phyloP scores from a whole-genome alignment of 2,888 invertebrate genomes.

The Trachelus stipa region DNA sequence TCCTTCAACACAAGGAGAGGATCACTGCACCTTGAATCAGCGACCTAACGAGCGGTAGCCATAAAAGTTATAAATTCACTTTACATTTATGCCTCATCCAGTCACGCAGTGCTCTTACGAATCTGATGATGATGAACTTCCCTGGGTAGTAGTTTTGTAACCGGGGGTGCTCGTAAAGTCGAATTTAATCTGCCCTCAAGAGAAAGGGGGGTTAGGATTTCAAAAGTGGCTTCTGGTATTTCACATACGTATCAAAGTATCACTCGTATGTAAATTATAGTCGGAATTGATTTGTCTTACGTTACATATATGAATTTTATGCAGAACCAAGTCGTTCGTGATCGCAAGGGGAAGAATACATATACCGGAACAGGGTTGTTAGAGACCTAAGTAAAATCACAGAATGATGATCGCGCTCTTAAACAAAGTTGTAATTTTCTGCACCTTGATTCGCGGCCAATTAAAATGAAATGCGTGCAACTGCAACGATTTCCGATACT shows the following conservation, averaged over 20 bases:
- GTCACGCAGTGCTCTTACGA: slow-evolving; percentile 44
- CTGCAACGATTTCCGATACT: slow-evolving; percentile 10
- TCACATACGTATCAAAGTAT: not conserved
- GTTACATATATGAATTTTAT: not conserved
- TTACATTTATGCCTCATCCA: slow-evolving; percentile 45
- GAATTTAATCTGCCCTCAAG: slow-evolving; percentile 51
- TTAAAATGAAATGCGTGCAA: slow-evolving; percentile 17
- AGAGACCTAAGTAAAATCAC: not conserved
- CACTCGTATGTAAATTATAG: not conserved
- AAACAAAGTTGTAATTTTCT: not conserved
- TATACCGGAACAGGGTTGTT: not conserved
- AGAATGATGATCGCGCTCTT: not conserved
- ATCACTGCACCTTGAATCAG: slow-evolving; percentile 33
- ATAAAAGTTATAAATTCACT: slow-evolving; percentile 56
- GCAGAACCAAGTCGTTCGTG: not conserved
- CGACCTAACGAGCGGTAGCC: slow-evolving; percentile 54
- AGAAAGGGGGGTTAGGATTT: not conserved
- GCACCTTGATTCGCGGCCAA: not conserved
- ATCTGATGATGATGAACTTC: slow-evolving; percentile 61
- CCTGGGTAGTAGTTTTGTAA: slow-evolving; percentile 30
- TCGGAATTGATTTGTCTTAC: not conserved
- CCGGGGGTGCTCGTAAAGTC: slow-evolving; percentile 60
- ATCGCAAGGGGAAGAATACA: not conserved
- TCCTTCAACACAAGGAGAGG: not conserved
- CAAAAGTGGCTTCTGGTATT: not conserved